A percentile compares a stretch with the other conserved stretches of the same genome.
Conservation (phyloP, 2,888 invertebrate species). For the Myathropa florea region DNA sequence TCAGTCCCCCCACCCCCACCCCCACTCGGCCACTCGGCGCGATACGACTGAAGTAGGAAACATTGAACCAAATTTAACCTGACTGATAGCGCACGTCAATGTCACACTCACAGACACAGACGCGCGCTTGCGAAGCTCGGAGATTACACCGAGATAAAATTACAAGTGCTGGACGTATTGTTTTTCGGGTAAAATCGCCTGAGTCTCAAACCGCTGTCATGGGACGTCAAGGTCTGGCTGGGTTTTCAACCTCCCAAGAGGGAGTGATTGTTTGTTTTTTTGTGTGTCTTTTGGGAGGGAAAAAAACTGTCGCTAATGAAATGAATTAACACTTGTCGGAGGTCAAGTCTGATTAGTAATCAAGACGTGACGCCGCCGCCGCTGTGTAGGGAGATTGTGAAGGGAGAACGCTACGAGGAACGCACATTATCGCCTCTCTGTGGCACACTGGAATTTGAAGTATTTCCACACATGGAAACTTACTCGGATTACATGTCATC, state of each 20-base stretch:
- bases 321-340: slow-evolving; percentile 1
- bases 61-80: slow-evolving; percentile 19
- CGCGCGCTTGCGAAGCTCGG: neutral
- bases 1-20: neutral
- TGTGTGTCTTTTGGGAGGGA: neutral
- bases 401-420: neutral
- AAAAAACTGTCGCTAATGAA: neutral
- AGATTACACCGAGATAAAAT: neutral
- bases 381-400: neutral
- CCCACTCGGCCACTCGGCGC: neutral
- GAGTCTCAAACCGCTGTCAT: neutral
- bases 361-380: neutral
- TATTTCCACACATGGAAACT: neutral
- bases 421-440: neutral
- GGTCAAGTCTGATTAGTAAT: slow-evolving; percentile 19
- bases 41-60: slow-evolving; percentile 15
- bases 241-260: neutral
- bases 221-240: neutral
- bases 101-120: slow-evolving; percentile 1
- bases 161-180: neutral
- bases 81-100: slow-evolving; percentile 14
- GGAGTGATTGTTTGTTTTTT: neutral
- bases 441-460: neutral
- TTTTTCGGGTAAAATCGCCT: neutral
- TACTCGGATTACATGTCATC: neutral